Evolutionary conservation across 2,888 invertebrate genomes (phyloP), one percentile per base, ranked within the genome.

Genomic region (Philonicus albiceps): DNA sequence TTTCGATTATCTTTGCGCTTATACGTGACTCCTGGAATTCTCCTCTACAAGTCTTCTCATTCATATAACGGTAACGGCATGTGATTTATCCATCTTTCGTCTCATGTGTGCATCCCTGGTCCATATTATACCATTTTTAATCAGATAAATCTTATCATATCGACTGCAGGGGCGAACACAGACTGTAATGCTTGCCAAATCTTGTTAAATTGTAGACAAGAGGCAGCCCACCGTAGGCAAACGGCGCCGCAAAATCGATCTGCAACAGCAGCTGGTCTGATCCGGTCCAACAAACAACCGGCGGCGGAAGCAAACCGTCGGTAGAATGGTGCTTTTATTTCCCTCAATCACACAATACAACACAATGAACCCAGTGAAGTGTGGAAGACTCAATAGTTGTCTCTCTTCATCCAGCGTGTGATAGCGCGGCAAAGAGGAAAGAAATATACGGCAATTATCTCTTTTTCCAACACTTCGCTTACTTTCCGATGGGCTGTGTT

Each of bases 361-460:
- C 1, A 40, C 76, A 76, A 76, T 40, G 76, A 76, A 40, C 40
- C 8, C 76, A 40, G 37, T 76, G 76, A 76, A 76, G 76, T 76
- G 76, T 37, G 37, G 37, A 19, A 76, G 13, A n/a, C 43, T 3
- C 7, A 7, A 19, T 11, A 19, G 22, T 11, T 76, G 22, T 76
- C 76, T 40, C 40, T 2, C 6, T 76, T 8, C 1, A 0, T 6
- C 22, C 1, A 22, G 7, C 0, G n/a, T 40, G 1, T 3, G 1
- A 1, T 6, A 13, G 1, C 1, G 7, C 1, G 40, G 7, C 40
- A 76, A 43, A 76, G 2, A 76, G 76, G 22, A 27, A 76, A 22
- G n/a, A 40, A n/a, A 0, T 11, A 11, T 7, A 2, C 64, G 22
- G 0, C 27, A 27, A 8, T 27, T 64, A 11, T 3, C 64, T 27